Evolutionary conservation across 2,797 vertebrate species (phyloP).

Genomic region (Cirrhinus molitorella): DNA sequence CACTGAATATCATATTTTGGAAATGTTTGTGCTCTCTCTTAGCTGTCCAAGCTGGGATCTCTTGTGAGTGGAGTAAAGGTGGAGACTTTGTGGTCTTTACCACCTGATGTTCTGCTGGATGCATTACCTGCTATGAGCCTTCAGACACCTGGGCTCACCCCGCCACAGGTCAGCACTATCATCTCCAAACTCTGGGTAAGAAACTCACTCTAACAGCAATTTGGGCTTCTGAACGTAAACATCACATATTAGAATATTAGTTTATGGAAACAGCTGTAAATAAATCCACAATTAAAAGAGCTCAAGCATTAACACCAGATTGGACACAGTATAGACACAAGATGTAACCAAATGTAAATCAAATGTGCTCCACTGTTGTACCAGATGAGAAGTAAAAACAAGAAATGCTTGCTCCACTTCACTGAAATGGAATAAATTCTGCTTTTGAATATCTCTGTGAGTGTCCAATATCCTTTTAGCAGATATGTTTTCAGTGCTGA

Average conservation of each 20-base stretch:
- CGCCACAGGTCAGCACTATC: slow-evolving; percentile 72
- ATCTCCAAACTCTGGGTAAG: slow-evolving; percentile 82
- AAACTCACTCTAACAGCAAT: neutral
- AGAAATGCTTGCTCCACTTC: neutral
- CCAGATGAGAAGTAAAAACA: neutral
- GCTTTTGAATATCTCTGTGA: neutral
- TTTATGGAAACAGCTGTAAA: neutral
- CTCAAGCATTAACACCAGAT: neutral
- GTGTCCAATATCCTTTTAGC: neutral
- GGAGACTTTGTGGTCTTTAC: slow-evolving; percentile 71
- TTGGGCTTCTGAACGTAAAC: neutral
- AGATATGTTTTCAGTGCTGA: neutral
- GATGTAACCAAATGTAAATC: neutral
- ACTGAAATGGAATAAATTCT: neutral
- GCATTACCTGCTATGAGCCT: slow-evolving; percentile 70
- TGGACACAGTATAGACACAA: neutral
- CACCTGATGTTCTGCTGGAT: slow-evolving; percentile 71
- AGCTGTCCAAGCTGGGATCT: slow-evolving; percentile 75
- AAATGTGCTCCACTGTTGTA: neutral
- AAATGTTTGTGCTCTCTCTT: slow-evolving; percentile 18
- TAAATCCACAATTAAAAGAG: neutral
- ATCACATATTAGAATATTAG: neutral
- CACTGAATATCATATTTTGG: neutral
- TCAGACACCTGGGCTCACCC: slow-evolving; percentile 63
- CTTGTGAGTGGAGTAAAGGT: slow-evolving; percentile 76